Evolutionary conservation across 1,140 invertebrate species (phyloP).

Genomic region (Sarcophaga peregrina): DNA sequence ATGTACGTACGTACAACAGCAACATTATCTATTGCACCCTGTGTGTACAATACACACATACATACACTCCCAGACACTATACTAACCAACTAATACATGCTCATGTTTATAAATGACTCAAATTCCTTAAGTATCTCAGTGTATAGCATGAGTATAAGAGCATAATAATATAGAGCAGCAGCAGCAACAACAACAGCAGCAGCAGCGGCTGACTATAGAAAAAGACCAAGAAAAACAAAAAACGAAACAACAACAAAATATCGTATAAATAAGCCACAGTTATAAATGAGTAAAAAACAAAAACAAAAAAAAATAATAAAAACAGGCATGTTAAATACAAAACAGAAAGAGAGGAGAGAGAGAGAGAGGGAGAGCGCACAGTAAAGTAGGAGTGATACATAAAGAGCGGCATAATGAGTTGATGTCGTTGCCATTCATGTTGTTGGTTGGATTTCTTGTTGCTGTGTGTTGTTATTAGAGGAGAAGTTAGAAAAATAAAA

Average conservation of each 20-base stretch:
- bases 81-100: too few species aligned
- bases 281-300: too few species aligned
- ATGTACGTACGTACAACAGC: too few species aligned
- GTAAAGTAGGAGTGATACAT: background rate
- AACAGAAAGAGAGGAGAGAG: background rate
- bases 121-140: too few species aligned
- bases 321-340: too few species aligned
- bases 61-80: background rate
- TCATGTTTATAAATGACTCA: too few species aligned
- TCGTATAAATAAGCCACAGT: slow-evolving; percentile 4
- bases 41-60: background rate
- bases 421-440: slow-evolving; percentile 3
- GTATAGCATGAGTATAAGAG: too few species aligned
- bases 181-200: too few species aligned
- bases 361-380: background rate
- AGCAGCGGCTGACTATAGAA: too few species aligned
- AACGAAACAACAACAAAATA: background rate
- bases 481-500: too few species aligned
- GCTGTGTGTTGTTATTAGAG: background rate
- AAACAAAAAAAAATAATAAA: too few species aligned
- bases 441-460: background rate
- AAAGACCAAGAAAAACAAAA: background rate
- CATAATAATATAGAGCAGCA: too few species aligned
- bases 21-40: background rate
- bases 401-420: background rate